These are phyloP conservation scores for Macrosoma leucophasiata DNA, from an alignment of 2,888 invertebrate genomes.

Conservation along the genomic window DNA sequence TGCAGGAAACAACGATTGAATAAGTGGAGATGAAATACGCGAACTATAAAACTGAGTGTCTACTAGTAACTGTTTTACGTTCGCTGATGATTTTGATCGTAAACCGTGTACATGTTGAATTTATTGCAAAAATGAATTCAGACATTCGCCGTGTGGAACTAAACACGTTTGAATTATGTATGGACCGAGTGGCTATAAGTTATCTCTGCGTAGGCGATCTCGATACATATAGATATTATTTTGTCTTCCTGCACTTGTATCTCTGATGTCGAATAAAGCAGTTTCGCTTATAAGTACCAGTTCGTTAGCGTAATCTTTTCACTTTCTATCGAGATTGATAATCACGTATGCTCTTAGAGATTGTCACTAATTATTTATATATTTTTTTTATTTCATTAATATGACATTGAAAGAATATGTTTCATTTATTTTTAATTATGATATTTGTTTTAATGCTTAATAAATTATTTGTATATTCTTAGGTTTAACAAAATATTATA, in stretches of 20 bases:
- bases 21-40: too few relatives aligned
- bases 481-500: too few relatives aligned
- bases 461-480: too few relatives aligned
- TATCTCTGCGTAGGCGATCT: constrained; percentile 50
- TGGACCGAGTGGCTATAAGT: constrained; percentile 39
- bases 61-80: too few relatives aligned
- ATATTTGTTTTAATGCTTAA: too few relatives aligned
- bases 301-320: constrained; percentile 53
- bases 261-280: constrained; percentile 29
- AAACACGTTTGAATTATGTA: constrained; percentile 56
- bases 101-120: constrained; percentile 35
- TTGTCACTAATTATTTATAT: too few relatives aligned
- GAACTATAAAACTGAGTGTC: too few relatives aligned
- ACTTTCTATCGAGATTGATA: constrained; percentile 41
- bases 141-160: constrained; percentile 36
- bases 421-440: too few relatives aligned
- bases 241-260: constrained; percentile 41
- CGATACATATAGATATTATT: constrained; percentile 48
- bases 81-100: constrained; percentile 31
- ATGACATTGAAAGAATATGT: too few relatives aligned
- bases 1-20: too few relatives aligned
- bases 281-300: constrained; percentile 38
- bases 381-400: too few relatives aligned
- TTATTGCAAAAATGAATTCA: constrained; percentile 52
- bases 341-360: too few relatives aligned